A percentile compares a stretch with the other conserved stretches of the same genome.
These are phyloP conservation scores for Pteropus alecto DNA, from an alignment of 2,113 vertebrate species.

Conservation along the genomic window DNA sequence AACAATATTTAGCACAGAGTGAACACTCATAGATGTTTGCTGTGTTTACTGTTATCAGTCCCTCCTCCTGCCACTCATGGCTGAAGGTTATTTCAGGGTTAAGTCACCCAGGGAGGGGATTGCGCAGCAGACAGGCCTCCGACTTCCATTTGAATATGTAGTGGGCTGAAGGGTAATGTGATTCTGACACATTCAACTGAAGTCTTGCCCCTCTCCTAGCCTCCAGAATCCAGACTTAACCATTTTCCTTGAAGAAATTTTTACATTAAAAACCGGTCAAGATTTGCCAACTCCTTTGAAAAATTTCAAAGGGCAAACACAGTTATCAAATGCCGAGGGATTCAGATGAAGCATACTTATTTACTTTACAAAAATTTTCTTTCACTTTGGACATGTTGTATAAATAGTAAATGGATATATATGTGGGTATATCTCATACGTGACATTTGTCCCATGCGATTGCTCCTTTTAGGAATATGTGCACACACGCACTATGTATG, in stretches of 20 bases:
- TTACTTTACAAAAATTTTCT: neutral
- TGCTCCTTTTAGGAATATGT: slow-evolving; percentile 4
- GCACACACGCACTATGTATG: neutral
- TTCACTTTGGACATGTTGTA: neutral
- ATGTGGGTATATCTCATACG: neutral
- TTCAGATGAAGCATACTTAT: neutral
- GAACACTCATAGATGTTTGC: neutral
- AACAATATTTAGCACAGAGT: neutral
- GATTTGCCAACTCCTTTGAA: neutral
- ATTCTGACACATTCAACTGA: neutral
- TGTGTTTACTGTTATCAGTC: neutral
- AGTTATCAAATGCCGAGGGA: neutral
- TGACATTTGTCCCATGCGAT: neutral
- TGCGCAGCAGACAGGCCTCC: rapidly evolving
- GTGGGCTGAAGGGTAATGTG: neutral
- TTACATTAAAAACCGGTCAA: neutral
- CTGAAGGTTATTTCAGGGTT: neutral
- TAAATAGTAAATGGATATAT: neutral
- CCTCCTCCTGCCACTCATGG: neutral
- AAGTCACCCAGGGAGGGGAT: neutral
- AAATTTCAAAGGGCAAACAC: neutral
- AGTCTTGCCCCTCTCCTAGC: neutral
- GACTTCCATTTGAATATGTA: neutral
- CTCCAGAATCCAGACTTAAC: neutral
- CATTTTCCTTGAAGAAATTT: neutral